phyloP scores from a whole-genome alignment of 2,797 vertebrate species.

The Myiotriccus ornatus region DNA sequence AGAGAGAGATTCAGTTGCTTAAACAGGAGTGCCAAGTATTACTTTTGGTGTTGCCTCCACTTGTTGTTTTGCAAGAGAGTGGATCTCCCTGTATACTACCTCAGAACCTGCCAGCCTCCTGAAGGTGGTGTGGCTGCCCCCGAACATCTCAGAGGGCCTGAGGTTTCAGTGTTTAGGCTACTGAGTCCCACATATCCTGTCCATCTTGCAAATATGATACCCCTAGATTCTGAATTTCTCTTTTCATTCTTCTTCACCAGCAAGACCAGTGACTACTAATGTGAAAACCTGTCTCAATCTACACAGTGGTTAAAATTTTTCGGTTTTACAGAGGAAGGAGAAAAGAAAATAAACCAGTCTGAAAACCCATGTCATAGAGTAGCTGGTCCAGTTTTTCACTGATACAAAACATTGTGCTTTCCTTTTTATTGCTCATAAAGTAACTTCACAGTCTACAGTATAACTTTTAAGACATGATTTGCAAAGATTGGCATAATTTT shows the following conservation, averaged over 20 bases:
- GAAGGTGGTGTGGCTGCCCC: background rate
- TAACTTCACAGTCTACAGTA: background rate
- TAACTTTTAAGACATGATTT: background rate
- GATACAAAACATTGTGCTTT: background rate
- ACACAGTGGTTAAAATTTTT: background rate
- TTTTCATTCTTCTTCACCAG: background rate
- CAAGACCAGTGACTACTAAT: background rate
- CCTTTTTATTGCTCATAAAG: background rate
- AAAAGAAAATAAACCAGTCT: background rate
- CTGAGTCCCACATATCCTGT: background rate
- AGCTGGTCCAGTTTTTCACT: background rate
- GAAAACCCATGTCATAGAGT: background rate
- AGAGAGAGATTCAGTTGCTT: background rate
- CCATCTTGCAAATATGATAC: background rate
- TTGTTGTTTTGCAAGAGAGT: background rate
- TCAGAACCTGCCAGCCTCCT: background rate
- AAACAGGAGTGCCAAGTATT: background rate
- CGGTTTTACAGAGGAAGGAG: background rate
- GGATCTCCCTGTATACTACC: background rate
- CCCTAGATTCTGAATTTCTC: background rate
- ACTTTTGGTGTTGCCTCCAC: background rate
- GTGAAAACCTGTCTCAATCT: background rate
- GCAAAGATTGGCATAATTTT: background rate
- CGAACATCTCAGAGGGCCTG: background rate
- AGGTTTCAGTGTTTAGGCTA: background rate